A percentile compares a stretch with the other conserved stretches of the same genome.
Conservation (phyloP, 2,113 vertebrate species). For the Thinocorus orbignyianus region DNA sequence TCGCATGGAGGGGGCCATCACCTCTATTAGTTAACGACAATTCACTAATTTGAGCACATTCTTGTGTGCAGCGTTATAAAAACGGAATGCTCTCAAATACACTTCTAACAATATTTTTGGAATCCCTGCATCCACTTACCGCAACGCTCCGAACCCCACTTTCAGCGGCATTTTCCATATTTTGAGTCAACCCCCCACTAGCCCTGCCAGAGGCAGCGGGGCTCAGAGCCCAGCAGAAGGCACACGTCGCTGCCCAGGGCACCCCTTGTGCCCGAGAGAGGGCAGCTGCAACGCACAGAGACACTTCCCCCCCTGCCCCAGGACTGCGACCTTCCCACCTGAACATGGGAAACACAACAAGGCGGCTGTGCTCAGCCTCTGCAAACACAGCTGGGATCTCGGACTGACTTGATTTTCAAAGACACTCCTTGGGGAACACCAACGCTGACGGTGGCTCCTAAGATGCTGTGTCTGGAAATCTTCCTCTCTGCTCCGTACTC, state of each 20-base stretch:
- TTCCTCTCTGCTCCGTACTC: constrained; percentile 97
- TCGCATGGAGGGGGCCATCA: no score
- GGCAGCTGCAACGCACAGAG: background rate
- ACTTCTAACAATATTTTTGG: background rate
- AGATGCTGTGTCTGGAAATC: constrained; percentile 94
- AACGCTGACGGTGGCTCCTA: constrained; percentile 92
- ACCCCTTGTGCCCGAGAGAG: background rate
- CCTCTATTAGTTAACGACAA: background rate
- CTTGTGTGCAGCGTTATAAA: background rate
- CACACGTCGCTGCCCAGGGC: background rate
- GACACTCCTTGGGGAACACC: constrained; percentile 96
- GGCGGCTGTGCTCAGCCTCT: background rate
- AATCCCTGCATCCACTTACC: background rate
- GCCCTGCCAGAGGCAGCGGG: background rate
- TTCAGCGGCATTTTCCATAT: background rate
- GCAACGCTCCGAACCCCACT: background rate
- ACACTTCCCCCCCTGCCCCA: background rate
- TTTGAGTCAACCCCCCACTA: background rate
- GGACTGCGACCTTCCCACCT: background rate
- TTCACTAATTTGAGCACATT: background rate
- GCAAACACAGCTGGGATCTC: background rate
- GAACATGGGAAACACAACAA: background rate
- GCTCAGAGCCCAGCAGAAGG: background rate
- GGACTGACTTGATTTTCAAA: constrained; percentile 94
- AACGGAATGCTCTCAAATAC: background rate